Conservation (phyloP, 2,888 invertebrate species). For the Uropetala carovei region DNA sequence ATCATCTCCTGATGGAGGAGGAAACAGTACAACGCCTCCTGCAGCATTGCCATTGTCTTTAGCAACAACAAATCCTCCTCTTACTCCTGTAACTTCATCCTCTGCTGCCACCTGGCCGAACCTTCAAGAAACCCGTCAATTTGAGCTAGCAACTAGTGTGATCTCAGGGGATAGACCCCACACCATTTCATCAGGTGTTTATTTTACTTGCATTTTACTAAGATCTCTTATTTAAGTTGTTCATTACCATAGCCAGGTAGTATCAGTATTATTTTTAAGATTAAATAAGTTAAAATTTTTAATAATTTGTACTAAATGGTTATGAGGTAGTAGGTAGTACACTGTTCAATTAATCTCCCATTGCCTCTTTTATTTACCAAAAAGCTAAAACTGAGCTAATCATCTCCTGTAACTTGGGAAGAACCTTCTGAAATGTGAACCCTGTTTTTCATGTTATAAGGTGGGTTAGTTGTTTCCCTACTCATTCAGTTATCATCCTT, state of each 20-base stretch:
- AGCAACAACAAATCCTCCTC: conserved; percentile 70
- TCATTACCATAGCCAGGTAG: not conserved
- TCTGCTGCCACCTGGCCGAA: conserved; percentile 88
- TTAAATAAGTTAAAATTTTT: not conserved
- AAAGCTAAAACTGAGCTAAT: not conserved
- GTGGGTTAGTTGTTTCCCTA: no score
- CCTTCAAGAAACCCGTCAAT: conserved; percentile 85
- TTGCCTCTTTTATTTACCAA: not conserved
- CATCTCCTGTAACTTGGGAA: no score
- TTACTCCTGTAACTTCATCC: conserved; percentile 71
- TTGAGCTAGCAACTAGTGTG: conserved; percentile 84
- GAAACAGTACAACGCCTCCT: conserved; percentile 7
- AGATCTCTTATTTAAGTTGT: not conserved
- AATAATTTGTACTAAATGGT: not conserved
- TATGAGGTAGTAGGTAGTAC: no score
- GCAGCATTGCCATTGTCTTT: not conserved
- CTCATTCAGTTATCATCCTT: no score
- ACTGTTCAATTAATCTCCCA: no score
- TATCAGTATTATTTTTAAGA: not conserved
- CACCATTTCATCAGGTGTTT: conserved; percentile 90
- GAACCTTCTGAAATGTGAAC: no score
- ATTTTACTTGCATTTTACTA: not conserved
- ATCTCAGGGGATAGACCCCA: conserved; percentile 91
- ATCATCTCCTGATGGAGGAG: conserved; percentile 50
- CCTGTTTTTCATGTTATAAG: no score